Base-by-base conservation (phyloP, 2,797 vertebrate species). In the Acridotheres tristis region DNA sequence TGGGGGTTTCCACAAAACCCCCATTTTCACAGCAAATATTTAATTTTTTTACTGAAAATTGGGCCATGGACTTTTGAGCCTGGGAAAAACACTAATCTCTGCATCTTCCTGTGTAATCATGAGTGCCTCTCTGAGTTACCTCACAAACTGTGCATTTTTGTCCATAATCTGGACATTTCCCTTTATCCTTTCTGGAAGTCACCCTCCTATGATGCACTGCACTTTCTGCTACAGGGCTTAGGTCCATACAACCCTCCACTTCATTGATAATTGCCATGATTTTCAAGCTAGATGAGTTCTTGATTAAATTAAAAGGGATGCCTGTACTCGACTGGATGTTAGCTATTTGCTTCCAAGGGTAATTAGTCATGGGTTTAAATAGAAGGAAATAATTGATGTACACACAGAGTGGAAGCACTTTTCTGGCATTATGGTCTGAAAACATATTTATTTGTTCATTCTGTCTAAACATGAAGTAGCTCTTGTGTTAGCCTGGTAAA, bases 351-450 rank as follows among this genome's bases (percentile, higher is more conserved):
- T 96, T 96, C 94, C 88, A 91, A 94, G 91, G 30, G 51, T 93
- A 94, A 92, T 96, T 94, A 96, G 85, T 86, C 83, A 90, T 76
- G 89, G 76, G 69, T 95, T 94, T 91, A 95, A 96, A 96, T 30
- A 94, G 89, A 79, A 79, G 71, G 88, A 85, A 86, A 88, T 96
- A 93, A 95, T 94, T 94, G 85, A 95, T 84, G 76, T 88, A 78
- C 85, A 78, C 67, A 79, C 19, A 51, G 76, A 90, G 63, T 91
- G 63, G 85, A 91, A 88, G 69, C 83, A 88, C 82, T 95, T 91
- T 79, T 91, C 74, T 96, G 66, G 82, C 88, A 90, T 88, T 91
- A 84, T 29, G 34, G 82, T 84, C 82, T 94, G 88, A 85, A 96
- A 86, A 89, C 40, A 6, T 89, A 72, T 78, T 92, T 94, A 75